Conservation (phyloP, 2,888 invertebrate genomes). For the Drosophila borealis region DNA sequence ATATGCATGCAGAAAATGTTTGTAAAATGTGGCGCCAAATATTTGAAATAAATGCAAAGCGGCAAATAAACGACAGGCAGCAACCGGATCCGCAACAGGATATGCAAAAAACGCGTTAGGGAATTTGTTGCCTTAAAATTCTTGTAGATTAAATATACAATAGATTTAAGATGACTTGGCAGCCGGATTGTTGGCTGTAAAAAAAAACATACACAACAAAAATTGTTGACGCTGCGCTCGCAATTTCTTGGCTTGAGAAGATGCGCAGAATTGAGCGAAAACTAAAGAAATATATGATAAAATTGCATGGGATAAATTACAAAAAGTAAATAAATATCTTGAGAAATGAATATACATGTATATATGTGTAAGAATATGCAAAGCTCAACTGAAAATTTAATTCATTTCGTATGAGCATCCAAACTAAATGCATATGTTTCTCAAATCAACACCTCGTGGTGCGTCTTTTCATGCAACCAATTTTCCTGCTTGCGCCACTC, state of each 20-base stretch:
- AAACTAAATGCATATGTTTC: background rate
- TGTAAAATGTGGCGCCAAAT: constrained; percentile 71
- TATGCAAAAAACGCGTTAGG: constrained; percentile 57
- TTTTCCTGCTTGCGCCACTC: constrained; percentile 17
- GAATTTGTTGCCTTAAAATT: constrained; percentile 38
- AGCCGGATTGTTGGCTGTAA: background rate
- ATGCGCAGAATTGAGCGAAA: background rate
- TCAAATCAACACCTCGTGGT: background rate
- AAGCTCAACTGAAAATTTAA: background rate
- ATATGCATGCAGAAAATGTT: constrained; percentile 68
- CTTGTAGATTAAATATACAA: constrained; percentile 17
- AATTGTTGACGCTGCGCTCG: background rate
- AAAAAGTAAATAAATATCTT: background rate
- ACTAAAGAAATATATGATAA: background rate
- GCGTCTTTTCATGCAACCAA: constrained; percentile 12
- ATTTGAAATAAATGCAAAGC: constrained; percentile 75
- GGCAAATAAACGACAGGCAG: constrained; percentile 64
- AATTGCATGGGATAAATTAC: background rate
- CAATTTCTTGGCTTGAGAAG: background rate
- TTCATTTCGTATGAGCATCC: background rate
- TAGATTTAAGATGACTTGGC: constrained; percentile 9
- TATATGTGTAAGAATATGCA: background rate
- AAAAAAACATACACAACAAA: background rate
- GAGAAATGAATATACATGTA: no score
- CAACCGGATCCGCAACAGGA: constrained; percentile 48